Percentiles rank a stretch among this genome's conserved stretches.
Conservation (phyloP, 2,797 vertebrate species). For the Gambelia wislizenii region DNA sequence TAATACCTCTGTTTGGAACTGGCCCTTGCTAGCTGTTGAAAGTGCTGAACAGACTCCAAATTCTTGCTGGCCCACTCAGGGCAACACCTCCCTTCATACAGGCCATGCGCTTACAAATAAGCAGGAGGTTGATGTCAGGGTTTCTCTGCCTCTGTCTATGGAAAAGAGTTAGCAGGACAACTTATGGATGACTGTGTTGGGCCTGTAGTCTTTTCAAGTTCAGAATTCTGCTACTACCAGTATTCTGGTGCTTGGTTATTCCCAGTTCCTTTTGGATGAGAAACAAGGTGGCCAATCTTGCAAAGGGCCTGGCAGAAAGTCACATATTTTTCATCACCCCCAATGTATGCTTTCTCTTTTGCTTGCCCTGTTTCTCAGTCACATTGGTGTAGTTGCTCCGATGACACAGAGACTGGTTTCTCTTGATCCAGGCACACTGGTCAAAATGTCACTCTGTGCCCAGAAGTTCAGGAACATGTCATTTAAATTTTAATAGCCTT, state of each 20-base stretch:
- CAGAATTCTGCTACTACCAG: neutral
- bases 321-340: neutral
- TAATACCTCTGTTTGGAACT: constrained; percentile 42
- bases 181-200: neutral
- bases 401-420: neutral
- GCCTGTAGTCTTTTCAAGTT: neutral
- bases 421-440: neutral
- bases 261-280: neutral
- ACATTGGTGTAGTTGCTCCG: neutral
- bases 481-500: neutral
- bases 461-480: neutral
- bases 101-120: neutral
- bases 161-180: neutral
- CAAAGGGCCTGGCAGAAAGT: neutral
- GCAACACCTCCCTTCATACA: neutral
- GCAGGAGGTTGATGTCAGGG: neutral
- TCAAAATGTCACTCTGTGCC: neutral
- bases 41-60: neutral
- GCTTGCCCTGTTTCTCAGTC: neutral
- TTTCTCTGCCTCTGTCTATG: neutral
- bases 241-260: neutral
- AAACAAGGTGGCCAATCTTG: neutral
- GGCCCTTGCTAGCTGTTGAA: constrained; percentile 13
- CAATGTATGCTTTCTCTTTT: neutral
- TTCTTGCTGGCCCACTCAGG: neutral